Conservation (phyloP, 1,140 invertebrate genomes). For the Coptotermes formosanus region DNA sequence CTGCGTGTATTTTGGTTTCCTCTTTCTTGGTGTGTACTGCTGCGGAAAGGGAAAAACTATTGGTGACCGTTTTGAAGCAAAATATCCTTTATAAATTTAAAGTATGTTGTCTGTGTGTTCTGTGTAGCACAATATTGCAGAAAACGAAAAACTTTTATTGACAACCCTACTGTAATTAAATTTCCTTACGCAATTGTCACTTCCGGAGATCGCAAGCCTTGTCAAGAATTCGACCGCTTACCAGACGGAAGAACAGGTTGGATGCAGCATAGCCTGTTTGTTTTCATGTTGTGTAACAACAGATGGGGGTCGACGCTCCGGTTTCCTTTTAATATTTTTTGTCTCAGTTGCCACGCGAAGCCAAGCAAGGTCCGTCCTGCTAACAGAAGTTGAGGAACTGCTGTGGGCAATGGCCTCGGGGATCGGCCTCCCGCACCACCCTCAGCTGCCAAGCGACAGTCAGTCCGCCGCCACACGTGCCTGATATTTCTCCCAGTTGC, state of each 20-base stretch:
- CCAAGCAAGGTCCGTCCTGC: neutral
- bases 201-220: too few relatives aligned
- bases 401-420: slow-evolving; percentile 15
- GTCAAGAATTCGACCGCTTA: too few relatives aligned
- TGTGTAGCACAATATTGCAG: too few relatives aligned
- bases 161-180: too few relatives aligned
- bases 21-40: too few relatives aligned
- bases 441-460: neutral
- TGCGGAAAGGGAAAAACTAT: too few relatives aligned
- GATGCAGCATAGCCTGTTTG: neutral
- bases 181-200: too few relatives aligned
- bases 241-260: neutral
- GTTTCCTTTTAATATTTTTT: neutral
- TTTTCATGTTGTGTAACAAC: slow-evolving; percentile 19
- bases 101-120: too few relatives aligned
- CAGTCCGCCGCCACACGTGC: neutral
- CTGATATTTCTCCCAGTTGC: neutral
- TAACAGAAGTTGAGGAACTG: neutral
- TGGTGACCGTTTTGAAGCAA: too few relatives aligned
- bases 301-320: neutral
- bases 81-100: too few relatives aligned
- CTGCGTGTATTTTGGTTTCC: too few relatives aligned
- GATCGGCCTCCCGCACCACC: neutral
- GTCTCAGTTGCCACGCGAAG: neutral
- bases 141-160: too few relatives aligned